These are phyloP conservation scores for Steatornis caripensis DNA, from an alignment of 2,113 vertebrate genomes.

Conservation along the genomic window DNA sequence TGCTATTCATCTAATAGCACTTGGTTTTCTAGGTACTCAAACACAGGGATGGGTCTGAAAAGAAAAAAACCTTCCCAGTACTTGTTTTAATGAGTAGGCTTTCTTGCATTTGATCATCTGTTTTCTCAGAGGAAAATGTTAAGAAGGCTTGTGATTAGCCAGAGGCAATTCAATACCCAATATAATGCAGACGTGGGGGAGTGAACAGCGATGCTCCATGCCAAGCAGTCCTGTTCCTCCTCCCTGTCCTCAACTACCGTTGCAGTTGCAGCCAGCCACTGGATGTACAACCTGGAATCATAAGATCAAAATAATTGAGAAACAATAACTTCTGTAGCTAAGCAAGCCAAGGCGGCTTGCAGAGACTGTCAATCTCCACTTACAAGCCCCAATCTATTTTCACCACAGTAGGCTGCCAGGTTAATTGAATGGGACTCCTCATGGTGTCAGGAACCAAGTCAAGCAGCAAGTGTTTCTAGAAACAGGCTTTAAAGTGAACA, in stretches of 20 bases:
- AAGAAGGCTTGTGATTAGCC: constrained; percentile 31
- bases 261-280: neutral
- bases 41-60: constrained; percentile 30
- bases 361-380: constrained; percentile 45
- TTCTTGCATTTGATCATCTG: constrained; percentile 62
- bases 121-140: constrained; percentile 60
- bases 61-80: constrained; percentile 52
- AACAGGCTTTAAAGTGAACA: neutral
- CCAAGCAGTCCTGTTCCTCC: neutral
- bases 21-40: constrained; percentile 15
- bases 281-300: neutral
- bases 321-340: constrained; percentile 12
- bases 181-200: neutral
- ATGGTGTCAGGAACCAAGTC: constrained; percentile 44
- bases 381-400: constrained; percentile 37
- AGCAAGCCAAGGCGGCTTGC: constrained; percentile 18
- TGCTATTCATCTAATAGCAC: neutral
- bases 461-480: constrained; percentile 24
- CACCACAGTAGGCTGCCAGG: neutral
- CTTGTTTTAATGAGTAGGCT: constrained; percentile 54
- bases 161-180: constrained; percentile 20
- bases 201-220: neutral
- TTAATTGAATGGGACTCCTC: constrained; percentile 54
- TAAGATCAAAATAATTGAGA: constrained; percentile 12
- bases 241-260: neutral